phyloP scores from a whole-genome alignment of 2,888 invertebrate genomes.

The Smittia aterrima region DNA sequence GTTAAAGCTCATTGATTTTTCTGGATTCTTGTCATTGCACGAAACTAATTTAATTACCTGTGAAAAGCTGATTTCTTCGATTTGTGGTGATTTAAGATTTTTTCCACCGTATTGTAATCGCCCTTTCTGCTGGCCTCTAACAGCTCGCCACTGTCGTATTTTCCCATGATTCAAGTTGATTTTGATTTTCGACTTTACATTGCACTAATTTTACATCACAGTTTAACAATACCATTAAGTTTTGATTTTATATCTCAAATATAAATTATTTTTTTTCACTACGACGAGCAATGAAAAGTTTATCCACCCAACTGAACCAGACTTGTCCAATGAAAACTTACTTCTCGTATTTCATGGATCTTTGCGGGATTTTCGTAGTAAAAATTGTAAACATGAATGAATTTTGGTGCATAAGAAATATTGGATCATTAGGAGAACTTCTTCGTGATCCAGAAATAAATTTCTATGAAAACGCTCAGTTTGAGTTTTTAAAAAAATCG shows the following conservation, averaged over 20 bases:
- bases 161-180: slow-evolving; percentile 69
- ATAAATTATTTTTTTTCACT: neutral
- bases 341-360: neutral
- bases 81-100: slow-evolving; percentile 77
- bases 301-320: slow-evolving; percentile 36
- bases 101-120: slow-evolving; percentile 83
- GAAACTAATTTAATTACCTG: slow-evolving; percentile 18
- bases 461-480: neutral
- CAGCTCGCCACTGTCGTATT: slow-evolving; percentile 81
- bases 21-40: neutral
- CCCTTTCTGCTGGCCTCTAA: slow-evolving; percentile 93
- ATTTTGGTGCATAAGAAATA: neutral
- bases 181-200: slow-evolving; percentile 34
- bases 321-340: neutral
- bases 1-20: neutral
- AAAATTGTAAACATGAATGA: slow-evolving; percentile 15
- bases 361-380: neutral
- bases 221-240: slow-evolving; percentile 36
- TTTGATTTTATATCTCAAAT: slow-evolving; percentile 1
- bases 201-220: slow-evolving; percentile 37
- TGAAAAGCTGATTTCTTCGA: slow-evolving; percentile 60
- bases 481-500: neutral
- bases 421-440: neutral
- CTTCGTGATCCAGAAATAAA: neutral
- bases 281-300: slow-evolving; percentile 10